Percentiles rank a stretch among this genome's conserved stretches.
Evolutionary conservation across 1,140 invertebrate species (phyloP).

Genomic region (Acyrthosiphon pisum): DNA sequence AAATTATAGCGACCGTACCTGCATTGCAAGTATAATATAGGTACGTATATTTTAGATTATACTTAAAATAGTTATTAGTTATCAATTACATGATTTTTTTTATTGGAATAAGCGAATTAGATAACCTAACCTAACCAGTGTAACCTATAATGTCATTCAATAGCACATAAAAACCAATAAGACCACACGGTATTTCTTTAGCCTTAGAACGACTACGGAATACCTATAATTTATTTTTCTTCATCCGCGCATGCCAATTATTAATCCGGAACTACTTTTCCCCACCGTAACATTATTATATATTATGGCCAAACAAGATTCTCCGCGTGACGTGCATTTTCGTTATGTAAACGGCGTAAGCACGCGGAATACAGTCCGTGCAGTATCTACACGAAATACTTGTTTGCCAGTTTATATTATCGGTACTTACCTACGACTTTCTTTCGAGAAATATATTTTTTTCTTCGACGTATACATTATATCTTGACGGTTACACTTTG

Average conservation of each 20-base stretch:
- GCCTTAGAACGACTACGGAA: neutral
- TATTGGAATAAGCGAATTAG: neutral
- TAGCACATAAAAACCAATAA: neutral
- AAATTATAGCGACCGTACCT: neutral
- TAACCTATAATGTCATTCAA: neutral
- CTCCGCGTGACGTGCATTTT: neutral
- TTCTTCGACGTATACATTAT: neutral
- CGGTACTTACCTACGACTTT: neutral
- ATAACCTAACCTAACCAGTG: neutral
- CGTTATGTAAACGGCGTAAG: neutral
- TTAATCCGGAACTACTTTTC: constrained; percentile 26
- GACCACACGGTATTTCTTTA: neutral
- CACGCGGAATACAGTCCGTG: neutral
- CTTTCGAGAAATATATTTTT: constrained; percentile 19
- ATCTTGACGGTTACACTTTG: neutral
- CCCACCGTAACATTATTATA: neutral
- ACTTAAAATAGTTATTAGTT: too few relatives aligned
- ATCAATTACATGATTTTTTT: neutral
- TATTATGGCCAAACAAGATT: neutral
- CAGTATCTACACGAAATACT: neutral
- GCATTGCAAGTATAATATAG: too few relatives aligned
- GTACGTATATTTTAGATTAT: too few relatives aligned
- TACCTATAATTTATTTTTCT: neutral
- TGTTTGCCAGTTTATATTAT: neutral
- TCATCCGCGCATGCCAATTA: neutral